A percentile compares a stretch with the other conserved stretches of the same genome.
Conservation (phyloP, 2,888 invertebrate genomes). For the Epirrhoe alternata region DNA sequence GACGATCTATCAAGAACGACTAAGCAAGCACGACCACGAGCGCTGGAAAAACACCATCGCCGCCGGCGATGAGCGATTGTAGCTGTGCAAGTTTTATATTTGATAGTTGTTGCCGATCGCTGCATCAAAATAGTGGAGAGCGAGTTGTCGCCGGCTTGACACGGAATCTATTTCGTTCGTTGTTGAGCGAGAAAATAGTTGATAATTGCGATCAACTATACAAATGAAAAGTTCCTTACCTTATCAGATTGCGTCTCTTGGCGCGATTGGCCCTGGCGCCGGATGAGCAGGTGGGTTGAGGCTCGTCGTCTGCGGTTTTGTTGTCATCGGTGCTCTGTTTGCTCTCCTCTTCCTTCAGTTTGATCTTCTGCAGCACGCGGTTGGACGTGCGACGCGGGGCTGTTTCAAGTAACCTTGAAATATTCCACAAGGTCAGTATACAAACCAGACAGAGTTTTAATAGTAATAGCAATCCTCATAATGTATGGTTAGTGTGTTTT, state of each 20-base stretch:
- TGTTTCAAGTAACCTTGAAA: constrained; percentile 86
- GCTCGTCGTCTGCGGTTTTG: constrained; percentile 79
- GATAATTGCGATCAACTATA: too few species aligned
- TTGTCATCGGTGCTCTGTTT: constrained; percentile 68
- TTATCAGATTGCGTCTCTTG: constrained; percentile 80
- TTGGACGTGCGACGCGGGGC: constrained; percentile 89
- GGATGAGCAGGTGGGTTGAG: constrained; percentile 69
- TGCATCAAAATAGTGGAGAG: too few species aligned
- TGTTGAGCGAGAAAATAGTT: too few species aligned
- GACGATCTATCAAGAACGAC: too few species aligned
- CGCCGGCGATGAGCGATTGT: too few species aligned
- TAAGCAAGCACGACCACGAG: too few species aligned
- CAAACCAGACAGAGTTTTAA: not conserved
- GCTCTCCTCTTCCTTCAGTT: constrained; percentile 70
- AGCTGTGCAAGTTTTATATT: too few species aligned
- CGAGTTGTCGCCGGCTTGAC: too few species aligned
- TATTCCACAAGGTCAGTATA: not conserved
- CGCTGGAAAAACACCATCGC: too few species aligned
- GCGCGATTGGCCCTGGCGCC: constrained; percentile 79
- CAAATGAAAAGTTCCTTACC: constrained; percentile 52
- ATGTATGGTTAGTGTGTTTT: too few species aligned
- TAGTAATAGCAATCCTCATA: not conserved
- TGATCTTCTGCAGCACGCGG: constrained; percentile 86
- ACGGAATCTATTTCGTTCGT: too few species aligned
- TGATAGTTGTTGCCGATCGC: too few species aligned